Evolutionary conservation across 1,140 invertebrate genomes (phyloP), one percentile per base, ranked within the genome.

Genomic region (Ganaspis sp.): DNA sequence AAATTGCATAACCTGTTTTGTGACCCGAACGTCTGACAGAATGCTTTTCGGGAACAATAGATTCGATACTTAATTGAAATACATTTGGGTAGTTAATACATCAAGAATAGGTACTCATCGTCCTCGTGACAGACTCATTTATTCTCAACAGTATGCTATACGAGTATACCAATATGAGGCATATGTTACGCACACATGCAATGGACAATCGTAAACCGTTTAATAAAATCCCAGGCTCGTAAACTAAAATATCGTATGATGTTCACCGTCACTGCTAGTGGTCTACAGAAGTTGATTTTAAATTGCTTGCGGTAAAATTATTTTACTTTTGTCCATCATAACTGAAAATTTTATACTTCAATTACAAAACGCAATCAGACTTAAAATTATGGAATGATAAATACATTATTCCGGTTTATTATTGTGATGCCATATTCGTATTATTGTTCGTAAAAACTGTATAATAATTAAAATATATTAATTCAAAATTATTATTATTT

Each of bases 231-330:
- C 75, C 74, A 85, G 83, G 70, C 73, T 69, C 74, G 73, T 84
- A 80, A 83, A 85, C 79, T 72, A 76, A 58, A 77, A 69, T 54
- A 26, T 15, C 17, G 64, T 82, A 80, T 77, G 81, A 76, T 75
- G 72, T 9, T 49, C n/a, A 26, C 54, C 69, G 53, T 29, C 38
- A 72, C 19, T 69, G 40, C 40, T 1, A 45, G n/a, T 38, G 78
- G 79, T 69, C 29, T 69, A 77, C 26, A 77, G 75, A 49, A 84
- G 77, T 86, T 80, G 75, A 85, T 85, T 86, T 79, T 70, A 84
- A 80, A 85, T 81, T 84, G 84, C 85, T 81, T 81, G 79, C 72
- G 78, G 75, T 84, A 79, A 84, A 85, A 85, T 86, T 84, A 85
- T 84, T 83, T 84, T 75, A 84, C 77, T 75, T 72, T 37, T 0